Base-by-base conservation (phyloP, 2,113 vertebrate genomes). In the Potamarius usumacintae region DNA sequence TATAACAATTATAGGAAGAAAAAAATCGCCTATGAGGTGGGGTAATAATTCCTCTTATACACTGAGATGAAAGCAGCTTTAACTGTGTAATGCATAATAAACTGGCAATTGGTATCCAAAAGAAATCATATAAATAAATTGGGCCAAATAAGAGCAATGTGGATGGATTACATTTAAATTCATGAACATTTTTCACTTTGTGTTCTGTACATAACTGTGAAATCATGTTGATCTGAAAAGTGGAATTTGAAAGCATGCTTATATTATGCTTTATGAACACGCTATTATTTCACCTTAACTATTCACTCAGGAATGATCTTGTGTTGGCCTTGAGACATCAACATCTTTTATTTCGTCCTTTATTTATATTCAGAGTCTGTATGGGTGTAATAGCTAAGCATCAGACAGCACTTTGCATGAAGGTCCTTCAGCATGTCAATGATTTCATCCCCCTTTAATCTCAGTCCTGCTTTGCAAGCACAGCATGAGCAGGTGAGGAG, bases 371-470 rank as follows among this genome's bases (percentile, higher is more conserved):
- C 83, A 53, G 79, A 22, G 27, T 63, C 60, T 48, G 71, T 79
- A 48, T 22, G 72, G 57, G 83, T 90, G 84, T 86, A 77, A 88
- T 90, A 85, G 69, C 50, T 48, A 84, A 86, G 85, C 86, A 88
- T 90, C 85, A 84, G 88, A 81, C 87, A 84, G 84, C 62, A 81
- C 74, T 86, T 90, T 84, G 83, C 78, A 17, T 86, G 80, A 82
- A 86, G 71, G 15, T 62, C 63, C 87, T 80, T 88, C 72, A 79
- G 83, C 84, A 87, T 90, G 83, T 86, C 84, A 58, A 57, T 12
- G 83, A 84, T 90, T 85, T 82, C 81, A 89, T 86, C 79, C 81
- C 83, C 74, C 53, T 89, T 87, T 89, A 88, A 88, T 90, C 87
- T 82, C 76, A 55, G 78, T 25, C 83, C 87, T 90, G 83, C 87